These are phyloP conservation scores for Agriopis marginaria DNA, from an alignment of 2,888 invertebrate genomes.

Conservation along the genomic window DNA sequence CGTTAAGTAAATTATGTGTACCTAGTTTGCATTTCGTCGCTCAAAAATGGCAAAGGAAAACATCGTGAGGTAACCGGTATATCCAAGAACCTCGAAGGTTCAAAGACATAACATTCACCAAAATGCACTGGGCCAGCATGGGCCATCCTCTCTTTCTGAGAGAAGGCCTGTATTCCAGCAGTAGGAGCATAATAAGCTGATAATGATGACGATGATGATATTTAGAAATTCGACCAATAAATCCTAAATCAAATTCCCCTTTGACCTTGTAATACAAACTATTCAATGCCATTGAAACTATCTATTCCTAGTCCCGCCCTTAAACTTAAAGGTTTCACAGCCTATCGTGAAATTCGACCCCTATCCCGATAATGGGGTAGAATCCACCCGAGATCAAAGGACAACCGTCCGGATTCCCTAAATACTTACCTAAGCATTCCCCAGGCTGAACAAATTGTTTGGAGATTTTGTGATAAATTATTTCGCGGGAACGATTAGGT, in stretches of 20 bases:
- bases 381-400: slow-evolving; percentile 48
- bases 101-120: no score
- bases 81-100: no score
- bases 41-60: no score
- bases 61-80: no score
- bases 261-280: slow-evolving; percentile 17
- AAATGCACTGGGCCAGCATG: no score
- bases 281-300: slow-evolving; percentile 25
- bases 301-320: slow-evolving; percentile 28
- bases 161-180: no score
- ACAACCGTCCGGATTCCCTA: slow-evolving; percentile 43
- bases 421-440: slow-evolving; percentile 44
- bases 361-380: slow-evolving; percentile 44
- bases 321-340: slow-evolving; percentile 42
- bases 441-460: slow-evolving; percentile 30
- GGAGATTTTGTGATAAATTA: slow-evolving; percentile 32
- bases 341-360: slow-evolving; percentile 44
- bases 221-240: not conserved
- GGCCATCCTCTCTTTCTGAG: no score
- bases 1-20: no score
- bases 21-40: no score
- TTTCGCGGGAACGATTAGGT: slow-evolving; percentile 15
- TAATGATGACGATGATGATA: no score
- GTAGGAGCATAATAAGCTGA: no score
- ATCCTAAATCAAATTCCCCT: slow-evolving; percentile 20